Percentiles rank a stretch among this genome's conserved stretches.
Evolutionary conservation across 2,797 vertebrate genomes (phyloP).

Genomic region (Phoeniculus purpureus): DNA sequence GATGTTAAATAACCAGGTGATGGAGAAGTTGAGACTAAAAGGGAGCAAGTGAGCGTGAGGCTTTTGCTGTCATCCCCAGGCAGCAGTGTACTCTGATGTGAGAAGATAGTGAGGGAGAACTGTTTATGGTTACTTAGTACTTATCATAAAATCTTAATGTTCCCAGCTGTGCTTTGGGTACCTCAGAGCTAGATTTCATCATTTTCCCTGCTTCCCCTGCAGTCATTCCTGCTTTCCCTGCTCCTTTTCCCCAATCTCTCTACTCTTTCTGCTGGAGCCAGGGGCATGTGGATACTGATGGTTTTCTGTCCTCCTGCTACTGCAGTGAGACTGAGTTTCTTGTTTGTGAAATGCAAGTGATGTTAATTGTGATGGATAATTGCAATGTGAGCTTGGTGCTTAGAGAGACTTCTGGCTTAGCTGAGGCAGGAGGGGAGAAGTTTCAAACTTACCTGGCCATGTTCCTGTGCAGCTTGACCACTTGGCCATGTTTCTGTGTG

Average conservation of each 20-base stretch:
- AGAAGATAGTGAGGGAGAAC: neutral
- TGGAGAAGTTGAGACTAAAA: neutral
- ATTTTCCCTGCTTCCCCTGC: neutral
- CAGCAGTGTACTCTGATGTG: neutral
- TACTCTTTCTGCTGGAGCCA: neutral
- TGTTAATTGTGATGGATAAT: neutral
- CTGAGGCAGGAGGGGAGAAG: neutral
- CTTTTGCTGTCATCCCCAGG: neutral
- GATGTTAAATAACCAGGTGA: neutral
- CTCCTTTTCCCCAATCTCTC: neutral
- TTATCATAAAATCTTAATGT: neutral
- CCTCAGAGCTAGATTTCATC: neutral
- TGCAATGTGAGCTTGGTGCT: neutral
- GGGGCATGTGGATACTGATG: neutral
- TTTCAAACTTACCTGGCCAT: neutral
- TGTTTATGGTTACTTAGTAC: neutral
- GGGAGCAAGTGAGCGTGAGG: neutral
- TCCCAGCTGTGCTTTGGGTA: neutral
- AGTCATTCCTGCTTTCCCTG: neutral
- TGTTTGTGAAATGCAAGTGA: neutral
- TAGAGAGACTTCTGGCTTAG: neutral
- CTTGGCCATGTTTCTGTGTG: no score
- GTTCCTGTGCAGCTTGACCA: neutral
- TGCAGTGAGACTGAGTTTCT: neutral
- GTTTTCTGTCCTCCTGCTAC: neutral